These are phyloP conservation scores for Sialis fuliginosa DNA, from an alignment of 2,888 invertebrate genomes.

Conservation along the genomic window DNA sequence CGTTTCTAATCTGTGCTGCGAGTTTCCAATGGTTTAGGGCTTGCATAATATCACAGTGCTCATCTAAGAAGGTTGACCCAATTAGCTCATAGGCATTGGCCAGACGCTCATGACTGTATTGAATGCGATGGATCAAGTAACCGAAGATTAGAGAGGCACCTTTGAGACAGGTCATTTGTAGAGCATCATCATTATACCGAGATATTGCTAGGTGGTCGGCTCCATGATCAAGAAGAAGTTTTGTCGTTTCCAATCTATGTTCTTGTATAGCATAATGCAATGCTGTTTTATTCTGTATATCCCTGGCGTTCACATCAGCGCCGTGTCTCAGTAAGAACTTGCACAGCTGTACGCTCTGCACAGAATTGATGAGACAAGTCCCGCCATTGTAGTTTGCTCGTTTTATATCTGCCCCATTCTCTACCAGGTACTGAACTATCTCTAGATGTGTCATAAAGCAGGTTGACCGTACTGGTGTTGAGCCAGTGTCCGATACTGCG, in stretches of 20 bases:
- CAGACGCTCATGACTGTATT: slow-evolving; percentile 45
- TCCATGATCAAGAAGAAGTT: slow-evolving; percentile 58
- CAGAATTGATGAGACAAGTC: slow-evolving; percentile 84
- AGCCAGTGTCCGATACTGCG: slow-evolving; percentile 73
- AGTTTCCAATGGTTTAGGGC: slow-evolving; percentile 63
- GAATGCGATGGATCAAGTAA: slow-evolving; percentile 42
- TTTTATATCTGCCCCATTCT: slow-evolving; percentile 67
- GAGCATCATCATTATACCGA: slow-evolving; percentile 72
- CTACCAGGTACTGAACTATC: slow-evolving; percentile 56
- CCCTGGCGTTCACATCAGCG: slow-evolving; percentile 69
- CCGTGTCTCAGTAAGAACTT: slow-evolving; percentile 62
- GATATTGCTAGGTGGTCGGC: slow-evolving; percentile 63
- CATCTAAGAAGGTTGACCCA: slow-evolving; percentile 76
- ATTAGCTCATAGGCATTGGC: slow-evolving; percentile 81
- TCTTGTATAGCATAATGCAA: slow-evolving; percentile 86
- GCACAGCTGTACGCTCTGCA: slow-evolving; percentile 70
- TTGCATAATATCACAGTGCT: slow-evolving; percentile 56
- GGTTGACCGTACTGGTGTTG: slow-evolving; percentile 77
- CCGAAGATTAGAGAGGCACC: slow-evolving; percentile 55
- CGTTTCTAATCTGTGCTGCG: slow-evolving; percentile 47
- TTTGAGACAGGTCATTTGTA: slow-evolving; percentile 72
- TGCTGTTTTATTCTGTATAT: slow-evolving; percentile 81
- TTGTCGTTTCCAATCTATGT: slow-evolving; percentile 67
- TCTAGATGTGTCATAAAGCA: slow-evolving; percentile 84
- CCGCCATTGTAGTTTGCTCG: slow-evolving; percentile 81